A percentile compares a stretch with the other conserved stretches of the same genome.
Conservation (phyloP, 2,113 vertebrate genomes). For the Aplodontia rufa region DNA sequence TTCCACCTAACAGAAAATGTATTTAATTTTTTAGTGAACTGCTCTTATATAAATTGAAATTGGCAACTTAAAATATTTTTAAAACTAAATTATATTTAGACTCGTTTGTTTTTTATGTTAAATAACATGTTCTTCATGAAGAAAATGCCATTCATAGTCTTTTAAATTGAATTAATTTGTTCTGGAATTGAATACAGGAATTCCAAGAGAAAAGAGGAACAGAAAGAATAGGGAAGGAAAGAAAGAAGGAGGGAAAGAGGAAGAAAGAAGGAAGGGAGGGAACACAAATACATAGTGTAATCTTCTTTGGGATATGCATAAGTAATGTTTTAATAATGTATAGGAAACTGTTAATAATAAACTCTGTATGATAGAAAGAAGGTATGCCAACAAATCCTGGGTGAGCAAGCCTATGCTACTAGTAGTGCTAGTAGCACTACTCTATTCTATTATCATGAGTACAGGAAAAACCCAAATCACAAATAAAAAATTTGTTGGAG, state of each 20-base stretch:
- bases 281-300: not conserved
- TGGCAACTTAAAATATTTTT: constrained; percentile 72
- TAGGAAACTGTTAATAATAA: not conserved
- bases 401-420: not conserved
- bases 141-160: constrained; percentile 75
- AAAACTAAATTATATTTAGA: constrained; percentile 76
- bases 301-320: not conserved
- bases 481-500: not conserved
- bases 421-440: not conserved
- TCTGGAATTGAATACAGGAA: not conserved
- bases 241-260: not conserved
- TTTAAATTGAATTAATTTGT: constrained; percentile 54
- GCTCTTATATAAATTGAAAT: constrained; percentile 80
- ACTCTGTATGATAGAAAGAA: not conserved
- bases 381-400: not conserved
- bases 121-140: constrained; percentile 60
- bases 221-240: not conserved
- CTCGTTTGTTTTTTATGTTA: constrained; percentile 76
- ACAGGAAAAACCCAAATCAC: not conserved
- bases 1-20: constrained; percentile 82
- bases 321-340: not conserved
- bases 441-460: not conserved
- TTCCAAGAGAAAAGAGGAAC: not conserved
- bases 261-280: too few species aligned
- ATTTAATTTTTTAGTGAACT: constrained; percentile 84